phyloP scores from a whole-genome alignment of 1,140 invertebrate species.

The Papilio dardanus region DNA sequence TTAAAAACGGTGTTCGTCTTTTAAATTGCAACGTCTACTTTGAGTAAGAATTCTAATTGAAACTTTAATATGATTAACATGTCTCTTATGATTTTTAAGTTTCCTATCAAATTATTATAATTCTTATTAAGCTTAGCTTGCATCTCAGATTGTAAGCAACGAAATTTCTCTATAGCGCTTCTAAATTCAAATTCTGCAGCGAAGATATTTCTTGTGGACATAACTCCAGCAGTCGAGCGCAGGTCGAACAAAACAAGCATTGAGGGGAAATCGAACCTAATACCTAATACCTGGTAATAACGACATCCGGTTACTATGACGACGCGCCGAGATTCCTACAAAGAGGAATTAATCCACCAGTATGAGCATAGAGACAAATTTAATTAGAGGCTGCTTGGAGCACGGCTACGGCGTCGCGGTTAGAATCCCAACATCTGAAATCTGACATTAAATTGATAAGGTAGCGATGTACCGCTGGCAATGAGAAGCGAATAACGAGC shows the following conservation, averaged over 20 bases:
- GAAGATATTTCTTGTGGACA: not conserved
- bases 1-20: constrained; percentile 14
- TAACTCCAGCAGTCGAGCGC: constrained; percentile 2
- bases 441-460: constrained; percentile 30
- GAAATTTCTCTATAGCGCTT: not conserved
- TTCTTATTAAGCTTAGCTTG: not conserved
- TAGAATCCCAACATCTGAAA: constrained; percentile 22
- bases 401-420: constrained; percentile 29
- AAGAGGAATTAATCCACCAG: constrained; percentile 33
- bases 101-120: no score
- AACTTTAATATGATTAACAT: not conserved
- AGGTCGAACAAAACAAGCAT: constrained; percentile 25
- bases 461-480: not conserved
- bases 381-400: constrained; percentile 30
- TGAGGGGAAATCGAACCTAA: constrained; percentile 9
- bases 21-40: not conserved
- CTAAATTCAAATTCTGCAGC: not conserved
- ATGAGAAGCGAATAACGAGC: not conserved
- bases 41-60: not conserved
- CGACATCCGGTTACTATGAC: not conserved
- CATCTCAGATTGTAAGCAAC: no score
- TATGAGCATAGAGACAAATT: constrained; percentile 37
- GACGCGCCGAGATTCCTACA: constrained; percentile 31
- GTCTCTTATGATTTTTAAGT: not conserved
- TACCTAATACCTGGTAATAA: constrained; percentile 27